Percentiles rank a stretch among this genome's conserved stretches.
These are phyloP conservation scores for Chrysocyon brachyurus DNA, from an alignment of 2,797 vertebrate genomes.

Conservation along the genomic window DNA sequence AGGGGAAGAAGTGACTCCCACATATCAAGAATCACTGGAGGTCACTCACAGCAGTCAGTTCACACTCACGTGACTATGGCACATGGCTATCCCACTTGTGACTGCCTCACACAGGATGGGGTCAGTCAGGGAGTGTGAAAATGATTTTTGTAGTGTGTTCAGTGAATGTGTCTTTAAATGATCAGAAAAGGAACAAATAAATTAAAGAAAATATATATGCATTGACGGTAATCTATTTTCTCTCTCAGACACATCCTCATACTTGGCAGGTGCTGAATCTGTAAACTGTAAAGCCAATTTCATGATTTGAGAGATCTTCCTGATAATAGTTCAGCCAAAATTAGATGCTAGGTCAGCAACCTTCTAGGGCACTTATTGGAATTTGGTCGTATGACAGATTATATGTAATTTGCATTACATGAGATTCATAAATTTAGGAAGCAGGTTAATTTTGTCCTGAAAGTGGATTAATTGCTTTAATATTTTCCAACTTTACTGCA, in stretches of 20 bases:
- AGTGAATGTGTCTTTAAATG: neutral
- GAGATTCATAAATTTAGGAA: neutral
- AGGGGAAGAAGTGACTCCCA: neutral
- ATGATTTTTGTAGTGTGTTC: neutral
- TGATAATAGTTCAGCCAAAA: neutral
- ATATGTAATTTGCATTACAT: neutral
- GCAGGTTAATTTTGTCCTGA: neutral
- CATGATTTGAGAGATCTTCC: neutral
- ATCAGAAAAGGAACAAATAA: neutral
- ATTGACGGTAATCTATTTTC: neutral
- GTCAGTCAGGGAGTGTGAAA: neutral
- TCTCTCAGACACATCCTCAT: neutral
- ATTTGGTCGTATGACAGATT: neutral
- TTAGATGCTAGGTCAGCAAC: neutral
- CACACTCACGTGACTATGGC: accelerated
- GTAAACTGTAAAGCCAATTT: neutral
- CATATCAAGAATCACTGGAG: neutral
- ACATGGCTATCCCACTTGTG: neutral
- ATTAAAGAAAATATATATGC: neutral
- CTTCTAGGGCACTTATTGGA: neutral
- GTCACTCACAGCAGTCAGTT: neutral
- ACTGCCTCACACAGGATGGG: neutral
- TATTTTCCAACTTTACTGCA: neutral
- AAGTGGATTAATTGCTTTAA: neutral
- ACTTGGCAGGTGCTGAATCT: neutral